Percentiles rank a stretch among this genome's conserved stretches.
These are phyloP conservation scores for Gnatocerus cornutus DNA, from an alignment of 2,888 invertebrate genomes.

Conservation along the genomic window DNA sequence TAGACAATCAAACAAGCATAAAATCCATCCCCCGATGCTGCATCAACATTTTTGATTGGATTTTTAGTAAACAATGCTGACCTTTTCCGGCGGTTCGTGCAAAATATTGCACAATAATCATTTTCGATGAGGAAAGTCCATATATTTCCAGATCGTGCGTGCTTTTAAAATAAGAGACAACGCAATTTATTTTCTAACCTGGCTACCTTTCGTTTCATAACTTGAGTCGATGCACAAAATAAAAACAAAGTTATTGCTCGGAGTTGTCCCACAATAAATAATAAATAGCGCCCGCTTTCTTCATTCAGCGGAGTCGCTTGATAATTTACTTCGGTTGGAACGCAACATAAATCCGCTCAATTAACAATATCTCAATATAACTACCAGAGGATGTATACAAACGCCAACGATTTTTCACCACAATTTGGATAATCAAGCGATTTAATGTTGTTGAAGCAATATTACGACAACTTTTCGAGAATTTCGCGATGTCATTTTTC, in stretches of 20 bases:
- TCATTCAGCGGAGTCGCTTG: constrained; percentile 41
- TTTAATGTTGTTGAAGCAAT: constrained; percentile 51
- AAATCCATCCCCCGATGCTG: constrained; percentile 4
- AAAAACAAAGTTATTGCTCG: constrained; percentile 48
- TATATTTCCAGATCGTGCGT: background rate
- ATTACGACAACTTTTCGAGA: constrained; percentile 51
- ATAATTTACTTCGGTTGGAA: constrained; percentile 56
- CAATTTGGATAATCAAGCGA: constrained; percentile 54
- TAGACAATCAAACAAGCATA: constrained; percentile 10
- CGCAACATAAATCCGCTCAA: constrained; percentile 57
- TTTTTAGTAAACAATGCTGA: constrained; percentile 24
- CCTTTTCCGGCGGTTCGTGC: background rate
- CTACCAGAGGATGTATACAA: constrained; percentile 53
- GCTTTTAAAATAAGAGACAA: constrained; percentile 1
- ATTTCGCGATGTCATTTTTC: constrained; percentile 20
- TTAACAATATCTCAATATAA: constrained; percentile 58
- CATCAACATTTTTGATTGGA: constrained; percentile 19
- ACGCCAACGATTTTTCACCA: constrained; percentile 56
- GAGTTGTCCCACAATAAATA: constrained; percentile 51
- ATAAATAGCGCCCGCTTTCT: constrained; percentile 49
- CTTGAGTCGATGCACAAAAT: constrained; percentile 40
- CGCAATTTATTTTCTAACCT: constrained; percentile 33
- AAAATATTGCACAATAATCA: constrained; percentile 1
- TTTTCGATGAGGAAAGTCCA: constrained; percentile 1
- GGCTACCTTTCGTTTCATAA: constrained; percentile 49